A percentile compares a stretch with the other conserved stretches of the same genome.
Evolutionary conservation across 1,140 invertebrate genomes (phyloP).

Genomic region (Sminthurinus signatus): DNA sequence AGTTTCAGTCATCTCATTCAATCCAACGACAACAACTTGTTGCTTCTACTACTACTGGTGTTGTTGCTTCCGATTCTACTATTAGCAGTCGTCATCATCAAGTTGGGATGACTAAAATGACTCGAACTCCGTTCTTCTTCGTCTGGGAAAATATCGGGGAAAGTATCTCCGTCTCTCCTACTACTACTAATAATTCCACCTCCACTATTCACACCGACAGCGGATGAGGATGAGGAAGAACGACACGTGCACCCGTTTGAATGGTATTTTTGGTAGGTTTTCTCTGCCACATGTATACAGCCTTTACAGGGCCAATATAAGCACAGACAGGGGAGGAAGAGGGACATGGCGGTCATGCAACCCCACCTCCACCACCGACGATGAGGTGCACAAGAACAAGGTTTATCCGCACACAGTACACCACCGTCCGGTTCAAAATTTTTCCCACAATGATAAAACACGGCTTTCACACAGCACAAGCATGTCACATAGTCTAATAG

Average conservation of each 20-base stretch:
- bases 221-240: neutral
- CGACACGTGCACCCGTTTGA: constrained; percentile 60
- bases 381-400: constrained; percentile 72
- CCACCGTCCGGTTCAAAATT: constrained; percentile 59
- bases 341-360: constrained; percentile 68
- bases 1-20: neutral
- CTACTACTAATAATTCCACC: too few species aligned
- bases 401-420: constrained; percentile 69
- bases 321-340: constrained; percentile 78
- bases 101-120: constrained; percentile 33
- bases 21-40: constrained; percentile 27
- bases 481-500: constrained; percentile 81
- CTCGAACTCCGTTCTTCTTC: constrained; percentile 20
- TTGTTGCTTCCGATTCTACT: constrained; percentile 25
- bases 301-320: constrained; percentile 86
- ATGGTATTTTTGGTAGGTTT: constrained; percentile 69
- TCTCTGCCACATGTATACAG: constrained; percentile 67
- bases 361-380: constrained; percentile 67
- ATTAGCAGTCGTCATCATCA: neutral
- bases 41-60: too few species aligned
- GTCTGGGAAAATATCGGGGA: neutral
- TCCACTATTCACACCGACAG: constrained; percentile 2
- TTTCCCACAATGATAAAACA: constrained; percentile 85
- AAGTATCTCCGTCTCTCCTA: neutral
- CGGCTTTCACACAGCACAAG: constrained; percentile 84